Percentiles rank a stretch among this genome's conserved stretches.
Evolutionary conservation across 2,797 vertebrate genomes (phyloP).

Genomic region (Gallinago nigripennis): DNA sequence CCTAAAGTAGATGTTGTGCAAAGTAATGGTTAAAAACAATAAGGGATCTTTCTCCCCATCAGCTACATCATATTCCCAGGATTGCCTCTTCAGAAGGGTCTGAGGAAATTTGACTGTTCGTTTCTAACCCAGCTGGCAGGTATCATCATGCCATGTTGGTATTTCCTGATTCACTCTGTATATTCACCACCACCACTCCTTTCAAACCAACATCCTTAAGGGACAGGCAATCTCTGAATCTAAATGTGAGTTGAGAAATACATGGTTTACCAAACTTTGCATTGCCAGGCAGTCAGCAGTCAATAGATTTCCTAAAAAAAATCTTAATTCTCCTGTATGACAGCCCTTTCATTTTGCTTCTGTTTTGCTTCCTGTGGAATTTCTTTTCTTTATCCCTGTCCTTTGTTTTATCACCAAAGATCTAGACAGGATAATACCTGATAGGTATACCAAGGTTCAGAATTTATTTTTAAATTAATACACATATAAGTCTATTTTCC

Average conservation of each 20-base stretch:
- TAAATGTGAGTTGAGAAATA: not conserved
- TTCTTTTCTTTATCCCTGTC: not conserved
- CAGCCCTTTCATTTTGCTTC: not conserved
- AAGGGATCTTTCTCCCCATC: not conserved
- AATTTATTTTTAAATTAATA: not conserved
- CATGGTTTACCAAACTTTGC: not conserved
- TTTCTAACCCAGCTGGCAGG: not conserved
- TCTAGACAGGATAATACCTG: not conserved
- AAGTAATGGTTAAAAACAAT: not conserved
- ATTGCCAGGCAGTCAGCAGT: not conserved
- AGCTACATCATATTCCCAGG: not conserved
- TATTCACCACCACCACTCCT: not conserved
- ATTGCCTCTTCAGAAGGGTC: not conserved
- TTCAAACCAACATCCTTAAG: not conserved
- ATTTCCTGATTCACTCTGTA: not conserved
- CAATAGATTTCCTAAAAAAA: not conserved
- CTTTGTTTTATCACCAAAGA: not conserved
- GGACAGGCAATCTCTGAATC: not conserved
- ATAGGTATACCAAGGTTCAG: not conserved
- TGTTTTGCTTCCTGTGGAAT: not conserved
- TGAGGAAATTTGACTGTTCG: not conserved
- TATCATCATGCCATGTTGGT: not conserved
- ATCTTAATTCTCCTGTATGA: not conserved
- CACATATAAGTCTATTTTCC: not conserved
- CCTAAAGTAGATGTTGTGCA: not conserved